Conservation (phyloP, 1,140 invertebrate species). For the Helicoverpa zea region DNA sequence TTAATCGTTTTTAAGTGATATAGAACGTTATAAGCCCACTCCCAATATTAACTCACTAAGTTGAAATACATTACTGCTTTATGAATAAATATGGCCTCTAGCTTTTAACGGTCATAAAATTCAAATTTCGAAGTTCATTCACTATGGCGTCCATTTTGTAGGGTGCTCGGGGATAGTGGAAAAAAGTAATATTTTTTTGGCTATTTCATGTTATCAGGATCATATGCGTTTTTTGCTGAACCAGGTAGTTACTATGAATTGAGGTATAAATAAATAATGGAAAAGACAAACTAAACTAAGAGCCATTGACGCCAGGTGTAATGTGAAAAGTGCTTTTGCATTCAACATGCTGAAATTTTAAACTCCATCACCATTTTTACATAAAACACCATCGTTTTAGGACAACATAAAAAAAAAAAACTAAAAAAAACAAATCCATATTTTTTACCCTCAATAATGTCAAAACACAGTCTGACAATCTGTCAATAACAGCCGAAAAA, state of each 20-base stretch:
- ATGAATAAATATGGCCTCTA: constrained; percentile 37
- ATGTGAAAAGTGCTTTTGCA: no score
- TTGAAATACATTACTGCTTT: constrained; percentile 36
- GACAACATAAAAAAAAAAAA: neutral
- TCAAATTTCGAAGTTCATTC: constrained; percentile 37
- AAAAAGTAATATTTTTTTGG: constrained; percentile 32
- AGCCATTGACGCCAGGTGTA: no score
- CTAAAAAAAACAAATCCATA: neutral
- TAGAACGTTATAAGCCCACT: constrained; percentile 27
- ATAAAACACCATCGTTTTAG: no score
- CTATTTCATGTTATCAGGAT: constrained; percentile 17
- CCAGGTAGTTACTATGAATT: neutral
- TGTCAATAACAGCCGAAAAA: constrained; percentile 34
- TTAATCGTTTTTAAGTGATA: constrained; percentile 18
- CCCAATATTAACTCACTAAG: constrained; percentile 32
- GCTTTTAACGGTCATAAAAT: constrained; percentile 39
- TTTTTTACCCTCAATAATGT: constrained; percentile 1
- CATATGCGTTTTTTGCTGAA: neutral
- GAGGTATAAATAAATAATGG: no score
- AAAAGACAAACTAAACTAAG: no score
- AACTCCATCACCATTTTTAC: no score
- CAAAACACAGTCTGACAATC: constrained; percentile 12
- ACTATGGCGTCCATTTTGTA: constrained; percentile 32
- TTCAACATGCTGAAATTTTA: no score
- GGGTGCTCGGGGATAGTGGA: constrained; percentile 15